Percentiles rank a stretch among this genome's conserved stretches.
Conservation (phyloP, 2,888 invertebrate genomes). For the Lepas anatifera region DNA sequence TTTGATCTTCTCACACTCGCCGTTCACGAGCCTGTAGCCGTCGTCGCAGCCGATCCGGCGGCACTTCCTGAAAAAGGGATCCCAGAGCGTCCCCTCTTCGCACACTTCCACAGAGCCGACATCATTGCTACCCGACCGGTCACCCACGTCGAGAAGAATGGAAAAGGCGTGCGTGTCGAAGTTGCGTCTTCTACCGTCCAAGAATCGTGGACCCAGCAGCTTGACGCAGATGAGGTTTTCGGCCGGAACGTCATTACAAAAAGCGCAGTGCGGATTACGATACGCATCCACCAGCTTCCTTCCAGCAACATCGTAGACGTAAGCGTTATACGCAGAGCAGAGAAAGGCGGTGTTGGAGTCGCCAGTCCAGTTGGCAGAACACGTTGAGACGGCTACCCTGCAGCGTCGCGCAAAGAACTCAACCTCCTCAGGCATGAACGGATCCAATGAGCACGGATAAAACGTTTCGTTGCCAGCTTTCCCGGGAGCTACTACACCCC, state of each 20-base stretch:
- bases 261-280: conserved; percentile 38
- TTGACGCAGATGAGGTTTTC: conserved; percentile 30
- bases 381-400: neutral
- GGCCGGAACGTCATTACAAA: conserved; percentile 35
- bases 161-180: neutral
- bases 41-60: neutral
- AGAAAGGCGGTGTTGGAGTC: conserved; percentile 27
- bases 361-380: neutral
- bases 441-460: neutral
- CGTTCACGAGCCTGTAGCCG: neutral
- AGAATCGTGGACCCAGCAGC: too few species aligned
- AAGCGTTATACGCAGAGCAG: conserved; percentile 36
- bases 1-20: neutral
- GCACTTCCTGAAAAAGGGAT: neutral
- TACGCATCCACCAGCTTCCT: conserved; percentile 27
- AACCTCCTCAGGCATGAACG: neutral
- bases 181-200: neutral
- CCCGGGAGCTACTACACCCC: neutral
- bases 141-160: neutral
- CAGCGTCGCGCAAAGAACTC: neutral
- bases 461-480: neutral
- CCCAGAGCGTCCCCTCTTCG: neutral
- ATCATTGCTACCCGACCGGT: neutral
- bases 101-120: neutral
- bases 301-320: conserved; percentile 26